These are phyloP conservation scores for Toxostoma redivivum DNA, from an alignment of 2,113 vertebrate genomes.

Conservation along the genomic window DNA sequence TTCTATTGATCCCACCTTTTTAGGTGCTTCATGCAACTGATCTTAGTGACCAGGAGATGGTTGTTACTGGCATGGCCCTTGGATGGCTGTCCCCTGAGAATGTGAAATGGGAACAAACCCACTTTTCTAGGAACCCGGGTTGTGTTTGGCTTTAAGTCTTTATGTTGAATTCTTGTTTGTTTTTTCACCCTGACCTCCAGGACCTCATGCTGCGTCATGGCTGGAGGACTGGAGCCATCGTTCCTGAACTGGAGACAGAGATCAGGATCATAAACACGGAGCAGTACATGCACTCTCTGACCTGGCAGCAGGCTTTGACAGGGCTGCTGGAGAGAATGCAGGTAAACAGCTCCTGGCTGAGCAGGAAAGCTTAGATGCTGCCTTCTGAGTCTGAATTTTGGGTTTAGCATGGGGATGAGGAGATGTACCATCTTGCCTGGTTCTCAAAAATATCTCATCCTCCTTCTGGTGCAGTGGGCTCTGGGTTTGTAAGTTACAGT, in stretches of 20 bases:
- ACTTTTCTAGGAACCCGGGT: not conserved
- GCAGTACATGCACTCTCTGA: slow-evolving; percentile 83
- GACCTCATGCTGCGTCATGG: slow-evolving; percentile 81
- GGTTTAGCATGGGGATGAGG: not conserved
- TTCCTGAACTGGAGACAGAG: slow-evolving; percentile 79
- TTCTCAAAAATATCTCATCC: not conserved
- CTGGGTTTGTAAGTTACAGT: not conserved
- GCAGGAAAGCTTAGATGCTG: accelerated
- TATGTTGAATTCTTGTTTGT: not conserved
- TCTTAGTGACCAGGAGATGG: not conserved
- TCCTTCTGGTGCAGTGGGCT: not conserved
- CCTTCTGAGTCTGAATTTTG: not conserved
- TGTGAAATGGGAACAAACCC: not conserved
- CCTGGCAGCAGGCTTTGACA: slow-evolving; percentile 81
- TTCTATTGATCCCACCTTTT: not conserved
- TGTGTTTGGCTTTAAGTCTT: slow-evolving; percentile 8
- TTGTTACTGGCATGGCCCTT: not conserved
- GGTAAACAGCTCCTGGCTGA: slow-evolving; percentile 46
- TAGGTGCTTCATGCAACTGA: not conserved
- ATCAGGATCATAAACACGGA: slow-evolving; percentile 81
- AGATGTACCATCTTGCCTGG: not conserved
- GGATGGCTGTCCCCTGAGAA: not conserved
- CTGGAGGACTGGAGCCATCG: slow-evolving; percentile 82
- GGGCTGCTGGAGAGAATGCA: slow-evolving; percentile 82
- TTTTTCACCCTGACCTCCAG: slow-evolving; percentile 38